Base-by-base conservation (phyloP, 2,888 invertebrate genomes). In the Sthenelais limicola region DNA sequence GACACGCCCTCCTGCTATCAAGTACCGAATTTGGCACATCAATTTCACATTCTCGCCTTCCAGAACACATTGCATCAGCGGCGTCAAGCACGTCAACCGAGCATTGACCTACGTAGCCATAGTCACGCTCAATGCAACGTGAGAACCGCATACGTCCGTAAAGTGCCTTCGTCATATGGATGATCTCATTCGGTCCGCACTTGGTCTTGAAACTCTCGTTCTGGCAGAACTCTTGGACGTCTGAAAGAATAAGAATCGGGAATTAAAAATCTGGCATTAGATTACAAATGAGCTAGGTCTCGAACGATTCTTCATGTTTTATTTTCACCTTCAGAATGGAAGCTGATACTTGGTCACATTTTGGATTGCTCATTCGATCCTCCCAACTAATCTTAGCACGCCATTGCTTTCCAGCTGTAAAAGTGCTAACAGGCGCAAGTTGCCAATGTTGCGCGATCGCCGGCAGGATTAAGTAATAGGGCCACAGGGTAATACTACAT, bases 31-130 rank as follows among this genome's bases (percentile, higher is more conserved):
- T 70, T 24, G 73, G 73, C 7, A 73, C 49, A 12, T 69, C 32
- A 28, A 73, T 73, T 30, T 35, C 35, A 47, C 73, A 73, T 28
- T 21, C 21, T 32, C 73, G 28, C 18, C 73, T 26, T 35, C 73
- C 73, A 26, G 73, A 73, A 51, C 73, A 73, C 62, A 73, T 43
- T 7, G 32, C 38, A 52, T 73, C 73, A 26, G 73, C 73, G 0
- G 35, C 58, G 49, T 51, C 38, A 1, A 56, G 73, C 47, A 73
- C 73, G 43, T 73, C 30, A 38, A 18, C 62, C 35, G 49, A 32
- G 43, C 70, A 70, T 28, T 70, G 70, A 1, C 68, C 68, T 3
- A 68, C 68, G 33, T 68, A 68, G 35, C 68, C 68, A 33, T 68
- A 68, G 68, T 68, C 68, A 30, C 68, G 48, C 51, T 68, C 68